Evolutionary conservation across 2,888 invertebrate genomes (phyloP), one percentile per base, ranked within the genome.

Genomic region (Acleris literana): DNA sequence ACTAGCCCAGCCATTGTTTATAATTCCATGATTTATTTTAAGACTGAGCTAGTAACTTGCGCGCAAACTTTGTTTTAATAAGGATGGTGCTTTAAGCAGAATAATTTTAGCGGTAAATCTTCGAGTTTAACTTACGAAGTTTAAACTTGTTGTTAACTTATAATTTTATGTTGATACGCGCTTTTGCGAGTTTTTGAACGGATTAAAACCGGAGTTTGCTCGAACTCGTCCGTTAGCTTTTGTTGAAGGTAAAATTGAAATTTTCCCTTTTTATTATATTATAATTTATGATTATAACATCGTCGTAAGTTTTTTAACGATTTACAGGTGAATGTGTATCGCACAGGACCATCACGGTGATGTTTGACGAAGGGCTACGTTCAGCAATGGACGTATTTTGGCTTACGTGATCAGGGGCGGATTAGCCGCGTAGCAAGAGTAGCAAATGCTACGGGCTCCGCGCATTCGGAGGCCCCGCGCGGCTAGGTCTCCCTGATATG

Each of bases 101-200:
- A 48, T 63, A 63, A 63, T 55, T 55, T 33, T 16, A 29, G 55
- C 48, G 48, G 55, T 63, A 55, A 63, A 63, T 63, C 55, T 63
- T 55, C 6, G 55, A 63, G 62, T 55, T 63, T 20, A 55, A 63
- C 55, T 63, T 51, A 43, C 33, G 6, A 55, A 63, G 54, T 62
- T 48, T 55, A 13, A 62, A 33, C 54, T 55, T 39, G 55, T 53
- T 61, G 61, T 55, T 55, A 63, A 63, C 52, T 55, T 55, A 39
- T 63, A 63, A 63, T 63, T 63, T 63, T 22, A 43, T 55, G 55
- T 55, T 49, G 20, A 57, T 57, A 57, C 22, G 48, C 48, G 55
- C 55, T 55, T 13, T 55, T 46, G 46, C 44, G n/a, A 54, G 33
- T 62, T 61, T 39, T 53, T 49, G 62, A 39, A 29, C 55, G 46